A percentile compares a stretch with the other conserved stretches of the same genome.
These are phyloP conservation scores for Kryptolebias marmoratus DNA, from an alignment of 2,113 vertebrate genomes.

Conservation along the genomic window DNA sequence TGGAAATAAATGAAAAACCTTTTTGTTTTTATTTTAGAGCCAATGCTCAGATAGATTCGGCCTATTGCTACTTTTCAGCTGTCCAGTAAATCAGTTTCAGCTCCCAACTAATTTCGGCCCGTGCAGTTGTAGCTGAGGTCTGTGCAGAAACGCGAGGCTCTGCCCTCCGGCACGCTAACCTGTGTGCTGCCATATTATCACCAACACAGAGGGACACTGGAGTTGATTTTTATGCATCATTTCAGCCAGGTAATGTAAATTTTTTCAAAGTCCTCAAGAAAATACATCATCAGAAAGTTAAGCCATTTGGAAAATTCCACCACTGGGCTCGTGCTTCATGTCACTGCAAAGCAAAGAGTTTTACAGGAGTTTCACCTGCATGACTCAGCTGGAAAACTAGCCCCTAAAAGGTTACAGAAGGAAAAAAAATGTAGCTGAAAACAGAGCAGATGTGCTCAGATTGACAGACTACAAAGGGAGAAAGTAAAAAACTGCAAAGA, in stretches of 20 bases:
- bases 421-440: constrained; percentile 42
- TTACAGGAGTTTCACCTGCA: constrained; percentile 27
- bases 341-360: constrained; percentile 32
- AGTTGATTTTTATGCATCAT: not conserved
- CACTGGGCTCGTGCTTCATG: not conserved
- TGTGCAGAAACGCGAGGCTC: not conserved
- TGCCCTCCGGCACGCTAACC: not conserved
- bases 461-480: constrained; percentile 22
- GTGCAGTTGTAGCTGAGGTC: not conserved
- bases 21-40: too few species aligned
- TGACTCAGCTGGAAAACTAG: not conserved
- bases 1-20: too few species aligned
- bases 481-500: constrained; percentile 12
- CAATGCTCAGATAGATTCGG: too few species aligned
- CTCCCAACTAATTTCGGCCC: not conserved
- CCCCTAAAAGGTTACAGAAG: constrained; percentile 27
- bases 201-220: not conserved
- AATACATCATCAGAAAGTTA: not conserved
- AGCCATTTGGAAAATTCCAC: not conserved
- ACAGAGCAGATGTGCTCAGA: constrained; percentile 24
- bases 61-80: not conserved
- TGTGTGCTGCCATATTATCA: not conserved
- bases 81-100: too few species aligned
- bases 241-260: not conserved
- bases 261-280: not conserved